Percentiles rank a stretch among this genome's conserved stretches.
These are phyloP conservation scores for Turdus rufiventris DNA, from an alignment of 2,113 vertebrate species.

Conservation along the genomic window DNA sequence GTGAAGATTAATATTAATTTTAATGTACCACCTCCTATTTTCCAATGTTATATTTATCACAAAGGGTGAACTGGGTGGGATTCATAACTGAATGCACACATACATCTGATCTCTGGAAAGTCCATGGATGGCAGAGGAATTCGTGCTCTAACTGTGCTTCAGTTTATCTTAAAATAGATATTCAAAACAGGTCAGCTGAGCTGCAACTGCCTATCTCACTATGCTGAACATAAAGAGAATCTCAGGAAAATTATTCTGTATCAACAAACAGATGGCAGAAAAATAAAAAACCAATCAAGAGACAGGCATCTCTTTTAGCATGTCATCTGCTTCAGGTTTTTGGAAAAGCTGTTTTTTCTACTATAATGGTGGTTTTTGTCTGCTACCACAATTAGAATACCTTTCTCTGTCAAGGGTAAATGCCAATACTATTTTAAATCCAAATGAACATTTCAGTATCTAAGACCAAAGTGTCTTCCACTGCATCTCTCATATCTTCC, in stretches of 20 bases:
- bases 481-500: background rate
- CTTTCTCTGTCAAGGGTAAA: background rate
- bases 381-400: background rate
- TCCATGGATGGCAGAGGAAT: background rate
- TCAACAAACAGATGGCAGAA: background rate
- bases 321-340: background rate
- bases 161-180: conserved; percentile 28
- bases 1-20: background rate
- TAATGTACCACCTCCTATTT: background rate
- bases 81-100: background rate
- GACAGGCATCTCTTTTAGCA: background rate
- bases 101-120: background rate
- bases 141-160: background rate
- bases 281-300: background rate
- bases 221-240: background rate
- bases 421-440: background rate
- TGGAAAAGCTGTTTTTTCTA: background rate
- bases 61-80: background rate
- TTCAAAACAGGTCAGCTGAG: conserved; percentile 22
- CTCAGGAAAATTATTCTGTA: background rate
- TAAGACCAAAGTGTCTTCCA: background rate
- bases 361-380: background rate
- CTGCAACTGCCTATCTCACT: background rate
- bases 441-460: background rate
- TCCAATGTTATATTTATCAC: background rate